Evolutionary conservation across 2,113 vertebrate genomes (phyloP).

Genomic region (Rissa tridactyla): DNA sequence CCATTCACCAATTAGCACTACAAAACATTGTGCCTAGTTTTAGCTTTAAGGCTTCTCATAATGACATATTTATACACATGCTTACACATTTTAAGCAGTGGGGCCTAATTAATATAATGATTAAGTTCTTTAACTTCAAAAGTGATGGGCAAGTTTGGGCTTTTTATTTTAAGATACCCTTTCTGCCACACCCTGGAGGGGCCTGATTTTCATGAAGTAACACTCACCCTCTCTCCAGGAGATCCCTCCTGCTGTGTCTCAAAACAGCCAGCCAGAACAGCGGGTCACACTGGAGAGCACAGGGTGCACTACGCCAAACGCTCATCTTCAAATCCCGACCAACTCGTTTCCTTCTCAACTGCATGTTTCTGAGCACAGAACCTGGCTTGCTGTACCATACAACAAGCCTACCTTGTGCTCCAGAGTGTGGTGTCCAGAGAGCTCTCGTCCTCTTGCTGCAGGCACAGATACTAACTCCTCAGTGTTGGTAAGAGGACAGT

Average conservation of each 20-base stretch:
- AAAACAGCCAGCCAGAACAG: neutral
- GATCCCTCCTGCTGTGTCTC: neutral
- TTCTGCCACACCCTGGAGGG: neutral
- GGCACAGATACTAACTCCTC: neutral
- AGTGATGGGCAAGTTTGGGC: neutral
- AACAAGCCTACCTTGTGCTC: neutral
- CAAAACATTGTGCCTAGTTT: neutral
- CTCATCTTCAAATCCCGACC: neutral
- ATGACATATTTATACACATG: neutral
- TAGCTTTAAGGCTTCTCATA: neutral
- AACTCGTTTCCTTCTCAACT: rapidly evolving
- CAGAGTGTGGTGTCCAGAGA: neutral
- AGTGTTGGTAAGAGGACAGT: neutral
- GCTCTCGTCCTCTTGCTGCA: neutral
- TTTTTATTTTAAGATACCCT: neutral
- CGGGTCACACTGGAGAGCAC: neutral
- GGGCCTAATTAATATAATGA: neutral
- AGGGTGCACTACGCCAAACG: neutral
- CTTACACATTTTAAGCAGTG: neutral
- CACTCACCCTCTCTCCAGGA: neutral
- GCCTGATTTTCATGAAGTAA: neutral
- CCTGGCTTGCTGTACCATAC: rapidly evolving
- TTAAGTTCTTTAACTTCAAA: conserved; percentile 10
- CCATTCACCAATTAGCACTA: neutral
- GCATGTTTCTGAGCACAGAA: rapidly evolving